Evolutionary conservation across 1,140 invertebrate genomes (phyloP), one percentile per base, ranked within the genome.

Genomic region (Dreissena rostriformis): DNA sequence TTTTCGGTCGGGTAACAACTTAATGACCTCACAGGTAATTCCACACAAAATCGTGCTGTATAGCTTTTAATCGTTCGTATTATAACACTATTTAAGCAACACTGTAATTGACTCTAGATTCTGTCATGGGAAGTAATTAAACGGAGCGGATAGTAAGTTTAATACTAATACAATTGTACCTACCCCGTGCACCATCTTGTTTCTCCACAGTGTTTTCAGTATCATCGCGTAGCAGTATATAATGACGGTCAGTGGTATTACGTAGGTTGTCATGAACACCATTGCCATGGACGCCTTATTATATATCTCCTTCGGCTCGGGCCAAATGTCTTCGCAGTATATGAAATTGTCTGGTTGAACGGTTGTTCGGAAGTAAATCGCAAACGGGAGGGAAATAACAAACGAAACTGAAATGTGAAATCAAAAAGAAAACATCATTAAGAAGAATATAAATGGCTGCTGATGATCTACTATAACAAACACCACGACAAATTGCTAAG

Each of bases 191-290:
- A 51, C 52, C 79, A 85, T 84, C 49, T 73, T 63, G 28, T 82
- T 84, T 26, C 72, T 85, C 85, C 86, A 89, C 8, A 89, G 55
- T 24, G 85, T 85, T 49, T 68, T 86, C 4, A 92, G 81, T 51
- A 92, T 92, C 24, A 84, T 72, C 14, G 87, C 86, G 82, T 92
- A 92, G 79, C 90, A 90, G 84, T 89, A 84, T 29, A 91, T 77
- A 24, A 92, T 92, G 51, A 90, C 88, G 17, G 79, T 55, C 12
- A 92, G 85, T 0, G 91, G 91, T 12, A 92, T 73, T 29, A 92
- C 85, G 76, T 91, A 92, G 14, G 90, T 89, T 19, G 90, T 86
- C 61, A 89, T 66, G 26, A 91, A 89, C 12, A 91, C 88, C 14
- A 86, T 78, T 28, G 91, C 74, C 12, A 85, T 89, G 0, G 87